Base-by-base conservation (phyloP, 2,797 vertebrate species). In the Acanthis flammea region DNA sequence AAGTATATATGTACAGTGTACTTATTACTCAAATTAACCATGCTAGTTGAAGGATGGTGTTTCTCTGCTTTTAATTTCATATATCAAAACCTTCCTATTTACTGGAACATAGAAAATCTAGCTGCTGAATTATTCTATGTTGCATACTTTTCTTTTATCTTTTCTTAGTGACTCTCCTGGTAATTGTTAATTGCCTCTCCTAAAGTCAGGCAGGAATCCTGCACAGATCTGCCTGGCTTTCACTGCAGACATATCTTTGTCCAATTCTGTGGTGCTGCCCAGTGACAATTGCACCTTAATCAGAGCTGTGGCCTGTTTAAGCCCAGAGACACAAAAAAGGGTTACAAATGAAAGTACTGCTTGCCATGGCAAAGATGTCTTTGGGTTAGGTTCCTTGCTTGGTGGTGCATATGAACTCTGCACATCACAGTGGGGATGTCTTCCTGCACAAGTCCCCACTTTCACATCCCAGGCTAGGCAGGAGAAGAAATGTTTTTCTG, bases 341-440 rank as follows among this genome's bases (percentile, higher is more conserved):
- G 11, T 85, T 71, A 65, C 68, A 86, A 83, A 60, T 80, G 0
- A 74, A 74, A 82, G 50, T 74, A 31, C n/a, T 65, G 19, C 47
- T 87, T 85, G 45, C 14, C 15, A 7, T 39, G 48, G 63, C 27
- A 60, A 62, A 60, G 73, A 48, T 9, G 10, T 39, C n/a, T 53
- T 67, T 12, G 63, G 24, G 50, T 71, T 83, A 31, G 12, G 22
- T 86, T 86, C 22, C 22, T 57, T 16, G 2, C 35, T 42, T 1
- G 28, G 11, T 70, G 31, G 33, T 63, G 22, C 7, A 0, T 6
- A 6, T 8, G 15, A 41, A 22, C 28, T 65, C 19, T 41, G 13
- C 2, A 2, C 27, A 10, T 74, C 1, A 1, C 2, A 2, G 19
- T 7, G 10, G 30, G 13, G 3, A 6, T 10, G 12, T 42, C 73